Conservation (phyloP, 2,113 vertebrate genomes). For the Ailurus styani region DNA sequence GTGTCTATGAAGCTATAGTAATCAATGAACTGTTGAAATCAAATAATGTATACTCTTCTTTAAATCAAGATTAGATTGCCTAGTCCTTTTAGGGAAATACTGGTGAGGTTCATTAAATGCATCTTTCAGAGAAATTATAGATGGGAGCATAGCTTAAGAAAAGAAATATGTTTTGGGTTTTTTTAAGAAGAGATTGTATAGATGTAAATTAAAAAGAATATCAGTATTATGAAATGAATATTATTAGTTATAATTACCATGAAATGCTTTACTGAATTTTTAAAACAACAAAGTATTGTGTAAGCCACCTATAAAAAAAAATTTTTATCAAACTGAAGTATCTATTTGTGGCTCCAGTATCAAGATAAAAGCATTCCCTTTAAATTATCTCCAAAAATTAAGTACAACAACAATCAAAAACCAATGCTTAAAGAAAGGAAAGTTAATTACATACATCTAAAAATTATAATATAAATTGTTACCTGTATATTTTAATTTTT, state of each 20-base stretch:
- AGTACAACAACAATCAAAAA: neutral
- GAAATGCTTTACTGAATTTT: slow-evolving; percentile 24
- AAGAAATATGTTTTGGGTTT: neutral
- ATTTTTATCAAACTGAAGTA: slow-evolving; percentile 31
- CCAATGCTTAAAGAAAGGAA: neutral
- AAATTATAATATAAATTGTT: slow-evolving; percentile 13
- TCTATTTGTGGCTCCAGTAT: neutral
- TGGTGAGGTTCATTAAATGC: slow-evolving; percentile 27
- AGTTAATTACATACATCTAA: neutral
- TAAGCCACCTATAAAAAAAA: neutral
- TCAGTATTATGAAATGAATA: neutral
- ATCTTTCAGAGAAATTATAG: slow-evolving; percentile 5
- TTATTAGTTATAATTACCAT: neutral
- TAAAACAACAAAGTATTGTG: slow-evolving; percentile 14
- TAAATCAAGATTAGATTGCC: slow-evolving; percentile 74
- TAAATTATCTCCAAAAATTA: slow-evolving; percentile 9
- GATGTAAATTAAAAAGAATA: neutral
- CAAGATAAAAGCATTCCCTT: neutral
- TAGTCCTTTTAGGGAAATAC: slow-evolving; percentile 55
- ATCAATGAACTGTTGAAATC: slow-evolving; percentile 63
- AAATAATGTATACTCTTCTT: slow-evolving; percentile 70
- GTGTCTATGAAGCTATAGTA: slow-evolving; percentile 63
- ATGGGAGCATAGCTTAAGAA: slow-evolving; percentile 11
- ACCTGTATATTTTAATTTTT: neutral
- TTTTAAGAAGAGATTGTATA: neutral